Conservation (phyloP, 2,797 vertebrate species). For the Chrysocyon brachyurus region DNA sequence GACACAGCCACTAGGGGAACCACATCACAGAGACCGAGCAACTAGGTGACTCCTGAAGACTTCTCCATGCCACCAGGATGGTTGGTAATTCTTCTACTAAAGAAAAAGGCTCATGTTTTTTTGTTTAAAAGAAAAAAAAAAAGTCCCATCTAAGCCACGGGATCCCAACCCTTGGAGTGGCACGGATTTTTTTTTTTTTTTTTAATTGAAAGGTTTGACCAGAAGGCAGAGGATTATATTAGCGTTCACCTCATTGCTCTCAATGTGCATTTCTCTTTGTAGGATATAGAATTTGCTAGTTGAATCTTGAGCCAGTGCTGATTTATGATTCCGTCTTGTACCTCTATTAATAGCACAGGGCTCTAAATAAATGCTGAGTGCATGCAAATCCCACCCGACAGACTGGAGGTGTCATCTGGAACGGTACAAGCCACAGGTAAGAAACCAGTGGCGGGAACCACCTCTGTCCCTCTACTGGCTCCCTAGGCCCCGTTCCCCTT, state of each 20-base stretch:
- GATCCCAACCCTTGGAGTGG: not conserved
- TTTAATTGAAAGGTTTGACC: not conserved
- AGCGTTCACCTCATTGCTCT: not conserved
- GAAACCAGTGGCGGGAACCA: fast-evolving
- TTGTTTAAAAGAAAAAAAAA: not conserved
- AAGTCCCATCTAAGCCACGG: not conserved
- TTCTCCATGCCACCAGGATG: fast-evolving
- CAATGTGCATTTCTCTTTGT: not conserved
- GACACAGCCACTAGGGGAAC: fast-evolving
- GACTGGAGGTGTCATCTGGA: not conserved
- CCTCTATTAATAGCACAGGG: not conserved
- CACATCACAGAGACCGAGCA: fast-evolving
- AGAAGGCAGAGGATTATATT: not conserved
- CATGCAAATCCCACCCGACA: not conserved
- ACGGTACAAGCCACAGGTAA: not conserved
- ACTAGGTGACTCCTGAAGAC: not conserved
- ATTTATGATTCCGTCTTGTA: not conserved
- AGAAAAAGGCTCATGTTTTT: not conserved
- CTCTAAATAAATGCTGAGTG: constrained; percentile 3
- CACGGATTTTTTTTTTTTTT: not conserved
- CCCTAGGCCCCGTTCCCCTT: fast-evolving
- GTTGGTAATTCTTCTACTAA: not conserved
- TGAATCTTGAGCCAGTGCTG: not conserved
- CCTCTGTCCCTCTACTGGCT: too few species aligned
- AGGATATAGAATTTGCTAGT: constrained; percentile 19